phyloP scores from a whole-genome alignment of 2,888 invertebrate genomes.

The Trichogramma dendrolimi region DNA sequence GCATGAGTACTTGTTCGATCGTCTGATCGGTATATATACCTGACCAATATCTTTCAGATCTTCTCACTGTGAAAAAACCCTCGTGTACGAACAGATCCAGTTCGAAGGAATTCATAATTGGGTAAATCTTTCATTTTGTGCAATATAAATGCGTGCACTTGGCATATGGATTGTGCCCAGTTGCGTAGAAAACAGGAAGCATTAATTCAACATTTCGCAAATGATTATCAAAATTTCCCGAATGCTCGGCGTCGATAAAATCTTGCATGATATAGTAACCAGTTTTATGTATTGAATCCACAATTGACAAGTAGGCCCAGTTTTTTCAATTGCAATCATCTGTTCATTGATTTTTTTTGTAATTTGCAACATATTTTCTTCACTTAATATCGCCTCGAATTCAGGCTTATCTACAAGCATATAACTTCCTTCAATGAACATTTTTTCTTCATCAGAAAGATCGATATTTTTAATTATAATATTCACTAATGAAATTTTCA shows the following conservation, averaged over 20 bases:
- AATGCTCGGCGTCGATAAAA: constrained; percentile 39
- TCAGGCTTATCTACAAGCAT: too few relatives aligned
- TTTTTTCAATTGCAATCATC: too few relatives aligned
- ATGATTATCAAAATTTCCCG: constrained; percentile 40
- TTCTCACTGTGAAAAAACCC: constrained; percentile 31
- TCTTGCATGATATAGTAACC: constrained; percentile 36
- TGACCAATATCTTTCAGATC: constrained; percentile 35
- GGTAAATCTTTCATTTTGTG: constrained; percentile 43
- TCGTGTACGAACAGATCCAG: constrained; percentile 20
- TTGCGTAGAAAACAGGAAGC: constrained; percentile 44
- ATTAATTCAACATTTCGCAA: constrained; percentile 36
- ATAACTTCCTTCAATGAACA: constrained; percentile 7
- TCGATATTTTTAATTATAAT: too few relatives aligned
- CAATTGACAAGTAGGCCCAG: constrained; percentile 31
- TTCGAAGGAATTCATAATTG: constrained; percentile 3
- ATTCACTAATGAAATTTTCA: constrained; percentile 23
- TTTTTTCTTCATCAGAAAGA: too few relatives aligned
- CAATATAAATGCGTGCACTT: constrained; percentile 43
- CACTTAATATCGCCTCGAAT: too few relatives aligned
- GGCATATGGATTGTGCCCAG: constrained; percentile 45
- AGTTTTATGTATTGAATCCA: constrained; percentile 38
- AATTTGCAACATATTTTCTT: too few relatives aligned
- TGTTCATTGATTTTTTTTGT: too few relatives aligned
- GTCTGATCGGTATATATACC: constrained; percentile 37
- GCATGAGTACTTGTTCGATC: constrained; percentile 41